phyloP scores from a whole-genome alignment of 2,113 vertebrate genomes.

The Balaeniceps rex region DNA sequence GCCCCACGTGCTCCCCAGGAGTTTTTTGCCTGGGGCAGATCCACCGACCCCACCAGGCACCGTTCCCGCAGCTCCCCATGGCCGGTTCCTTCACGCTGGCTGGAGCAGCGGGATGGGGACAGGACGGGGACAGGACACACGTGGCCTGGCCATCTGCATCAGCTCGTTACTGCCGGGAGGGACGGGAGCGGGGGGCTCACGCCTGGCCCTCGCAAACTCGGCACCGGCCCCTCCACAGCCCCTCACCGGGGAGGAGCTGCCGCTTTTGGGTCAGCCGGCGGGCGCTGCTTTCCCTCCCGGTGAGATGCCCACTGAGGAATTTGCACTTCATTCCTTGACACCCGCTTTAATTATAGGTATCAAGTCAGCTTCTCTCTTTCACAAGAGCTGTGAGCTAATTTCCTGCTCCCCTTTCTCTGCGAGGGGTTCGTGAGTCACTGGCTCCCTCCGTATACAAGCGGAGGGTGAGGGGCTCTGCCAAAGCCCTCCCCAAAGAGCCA shows the following conservation, averaged over 20 bases:
- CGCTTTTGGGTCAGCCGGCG: not conserved
- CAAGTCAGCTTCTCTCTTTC: not conserved
- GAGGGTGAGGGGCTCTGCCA: not conserved
- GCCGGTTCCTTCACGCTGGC: accelerated
- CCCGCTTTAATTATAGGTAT: conserved; percentile 44
- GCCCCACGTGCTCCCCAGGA: not conserved
- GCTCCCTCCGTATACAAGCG: not conserved
- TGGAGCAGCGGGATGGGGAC: not conserved
- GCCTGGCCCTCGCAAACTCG: not conserved
- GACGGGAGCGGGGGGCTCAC: not conserved
- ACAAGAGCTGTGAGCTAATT: conserved; percentile 6
- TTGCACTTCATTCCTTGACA: conserved; percentile 26
- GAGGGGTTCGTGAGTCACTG: not conserved
- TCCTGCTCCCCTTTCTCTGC: not conserved
- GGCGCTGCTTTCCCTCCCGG: not conserved
- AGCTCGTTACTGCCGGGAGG: accelerated
- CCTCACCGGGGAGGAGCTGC: not conserved
- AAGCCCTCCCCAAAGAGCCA: not conserved
- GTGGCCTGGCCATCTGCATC: not conserved
- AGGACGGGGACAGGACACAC: not conserved
- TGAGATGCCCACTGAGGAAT: conserved; percentile 40
- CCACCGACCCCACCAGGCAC: not conserved
- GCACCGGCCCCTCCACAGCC: not conserved
- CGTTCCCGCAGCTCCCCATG: accelerated
- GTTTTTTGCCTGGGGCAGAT: not conserved